A percentile compares a stretch with the other conserved stretches of the same genome.
phyloP scores from a whole-genome alignment of 2,888 invertebrate species.

The Dasysyrphus tricinctus region DNA sequence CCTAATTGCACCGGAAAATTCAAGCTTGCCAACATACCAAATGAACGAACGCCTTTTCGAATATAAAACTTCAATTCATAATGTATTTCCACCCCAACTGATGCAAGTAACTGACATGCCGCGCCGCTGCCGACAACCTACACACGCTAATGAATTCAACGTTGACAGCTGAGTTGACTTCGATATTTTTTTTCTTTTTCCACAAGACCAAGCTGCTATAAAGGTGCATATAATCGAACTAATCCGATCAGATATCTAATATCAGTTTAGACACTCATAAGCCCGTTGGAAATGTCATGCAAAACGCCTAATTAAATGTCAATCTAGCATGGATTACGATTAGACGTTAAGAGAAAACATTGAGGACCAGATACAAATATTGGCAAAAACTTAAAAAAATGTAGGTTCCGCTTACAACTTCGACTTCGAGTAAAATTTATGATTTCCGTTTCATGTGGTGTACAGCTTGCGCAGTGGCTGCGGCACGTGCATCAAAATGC shows the following conservation, averaged over 20 bases:
- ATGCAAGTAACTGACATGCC: background rate
- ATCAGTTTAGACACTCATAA: conserved; percentile 30
- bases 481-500: conserved; percentile 46
- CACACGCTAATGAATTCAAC: conserved; percentile 29
- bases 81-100: conserved; percentile 24
- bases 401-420: conserved; percentile 32
- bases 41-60: background rate
- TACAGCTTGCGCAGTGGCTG: no score
- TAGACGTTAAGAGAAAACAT: conserved; percentile 16
- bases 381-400: background rate
- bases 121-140: background rate
- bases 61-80: background rate
- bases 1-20: conserved; percentile 45
- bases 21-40: background rate
- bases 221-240: background rate
- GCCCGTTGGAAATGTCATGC: conserved; percentile 56
- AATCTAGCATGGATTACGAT: background rate
- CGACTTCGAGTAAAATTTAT: conserved; percentile 23
- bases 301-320: conserved; percentile 57
- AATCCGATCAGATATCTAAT: conserved; percentile 49
- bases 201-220: background rate
- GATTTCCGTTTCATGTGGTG: conserved; percentile 53
- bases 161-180: conserved; percentile 22
- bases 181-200: background rate
- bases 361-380: background rate